Conservation (phyloP, 2,888 invertebrate species). For the Coleophora flavipennella region DNA sequence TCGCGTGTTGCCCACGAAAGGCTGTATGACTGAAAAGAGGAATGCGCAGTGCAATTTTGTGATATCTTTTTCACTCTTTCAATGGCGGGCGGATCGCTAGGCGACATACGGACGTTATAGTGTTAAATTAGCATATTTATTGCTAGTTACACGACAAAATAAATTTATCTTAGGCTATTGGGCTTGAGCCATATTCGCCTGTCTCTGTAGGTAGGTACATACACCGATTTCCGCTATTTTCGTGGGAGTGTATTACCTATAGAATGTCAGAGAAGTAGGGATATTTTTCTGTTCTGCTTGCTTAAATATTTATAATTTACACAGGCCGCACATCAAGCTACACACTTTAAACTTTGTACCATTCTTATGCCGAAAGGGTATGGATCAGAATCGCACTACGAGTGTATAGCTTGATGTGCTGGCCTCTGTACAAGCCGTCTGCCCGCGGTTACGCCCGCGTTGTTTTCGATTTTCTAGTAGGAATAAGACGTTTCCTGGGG, state of each 20-base stretch:
- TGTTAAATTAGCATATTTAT: constrained; percentile 71
- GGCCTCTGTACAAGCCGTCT: too few relatives aligned
- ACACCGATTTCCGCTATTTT: too few relatives aligned
- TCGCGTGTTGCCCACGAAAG: constrained; percentile 41
- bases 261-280: too few relatives aligned
- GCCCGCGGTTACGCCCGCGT: too few relatives aligned
- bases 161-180: constrained; percentile 64
- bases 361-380: too few relatives aligned
- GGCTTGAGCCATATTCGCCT: constrained; percentile 42
- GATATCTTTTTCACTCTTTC: constrained; percentile 71
- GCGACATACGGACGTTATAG: constrained; percentile 71
- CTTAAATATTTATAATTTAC: not conserved
- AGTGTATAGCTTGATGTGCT: too few relatives aligned
- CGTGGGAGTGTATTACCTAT: too few relatives aligned
- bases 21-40: constrained; percentile 65
- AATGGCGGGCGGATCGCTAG: constrained; percentile 47
- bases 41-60: constrained; percentile 71
- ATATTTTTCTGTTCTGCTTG: not conserved
- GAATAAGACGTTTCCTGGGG: too few relatives aligned
- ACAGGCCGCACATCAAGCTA: too few relatives aligned
- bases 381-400: too few relatives aligned
- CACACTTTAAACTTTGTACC: too few relatives aligned
- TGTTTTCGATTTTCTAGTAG: too few relatives aligned
- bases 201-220: constrained; percentile 22
- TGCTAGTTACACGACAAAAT: constrained; percentile 64